Conservation (phyloP, 2,797 vertebrate genomes). For the Lutra lutra region DNA sequence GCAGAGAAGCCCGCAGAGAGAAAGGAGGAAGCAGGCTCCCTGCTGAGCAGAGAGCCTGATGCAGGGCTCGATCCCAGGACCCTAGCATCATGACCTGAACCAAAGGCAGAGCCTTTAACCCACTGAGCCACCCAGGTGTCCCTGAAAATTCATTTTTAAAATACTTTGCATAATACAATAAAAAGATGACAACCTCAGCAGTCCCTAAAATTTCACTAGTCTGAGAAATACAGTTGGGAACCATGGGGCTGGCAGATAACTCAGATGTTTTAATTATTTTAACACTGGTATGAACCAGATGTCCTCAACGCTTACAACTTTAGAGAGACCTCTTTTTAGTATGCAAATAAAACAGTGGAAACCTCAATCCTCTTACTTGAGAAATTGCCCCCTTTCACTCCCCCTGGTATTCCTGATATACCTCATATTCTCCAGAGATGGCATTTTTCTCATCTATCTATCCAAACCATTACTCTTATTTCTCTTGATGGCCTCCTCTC, state of each 20-base stretch:
- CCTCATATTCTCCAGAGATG: neutral
- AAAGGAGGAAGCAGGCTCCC: too few relatives aligned
- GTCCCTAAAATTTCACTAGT: neutral
- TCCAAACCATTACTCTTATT: neutral
- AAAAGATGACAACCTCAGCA: neutral
- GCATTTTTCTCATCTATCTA: neutral
- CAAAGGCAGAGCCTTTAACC: too few relatives aligned
- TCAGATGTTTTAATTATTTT: constrained; percentile 42
- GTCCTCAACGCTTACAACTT: neutral
- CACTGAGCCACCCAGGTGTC: too few relatives aligned
- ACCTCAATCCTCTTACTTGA: neutral
- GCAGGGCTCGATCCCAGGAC: too few relatives aligned
- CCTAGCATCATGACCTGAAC: too few relatives aligned
- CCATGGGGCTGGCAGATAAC: neutral
- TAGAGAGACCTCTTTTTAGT: neutral
- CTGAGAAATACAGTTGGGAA: neutral
- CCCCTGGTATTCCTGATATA: neutral
- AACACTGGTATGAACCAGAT: constrained; percentile 28
- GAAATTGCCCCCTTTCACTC: neutral
- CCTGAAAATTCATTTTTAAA: neutral
- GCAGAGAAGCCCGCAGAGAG: too few relatives aligned
- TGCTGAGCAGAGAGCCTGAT: too few relatives aligned
- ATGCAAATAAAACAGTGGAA: neutral
- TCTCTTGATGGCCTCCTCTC: neutral
- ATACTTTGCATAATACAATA: neutral